Percentiles rank a stretch among this genome's conserved stretches.
These are phyloP conservation scores for Thalpophila matura DNA, from an alignment of 2,888 invertebrate species.

Conservation along the genomic window DNA sequence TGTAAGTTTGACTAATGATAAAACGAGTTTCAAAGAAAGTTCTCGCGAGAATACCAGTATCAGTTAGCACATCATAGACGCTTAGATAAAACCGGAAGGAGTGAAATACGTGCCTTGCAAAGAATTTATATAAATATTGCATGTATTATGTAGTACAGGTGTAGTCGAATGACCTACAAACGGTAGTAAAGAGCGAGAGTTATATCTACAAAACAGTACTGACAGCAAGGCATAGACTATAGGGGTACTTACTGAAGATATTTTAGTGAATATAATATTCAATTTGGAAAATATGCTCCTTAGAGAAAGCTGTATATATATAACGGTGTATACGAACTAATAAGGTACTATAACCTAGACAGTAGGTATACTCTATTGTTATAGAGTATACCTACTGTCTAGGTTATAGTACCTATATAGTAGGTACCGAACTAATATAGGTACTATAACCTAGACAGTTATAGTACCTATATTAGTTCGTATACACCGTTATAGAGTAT, in stretches of 20 bases:
- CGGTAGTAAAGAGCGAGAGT: background rate
- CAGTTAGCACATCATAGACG: slow-evolving; percentile 5
- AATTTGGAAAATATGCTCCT: background rate
- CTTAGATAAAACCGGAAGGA: slow-evolving; percentile 30
- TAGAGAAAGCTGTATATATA: background rate
- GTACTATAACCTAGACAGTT: too few species aligned
- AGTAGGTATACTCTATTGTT: too few species aligned
- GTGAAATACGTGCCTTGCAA: slow-evolving; percentile 12
- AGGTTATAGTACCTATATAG: too few species aligned
- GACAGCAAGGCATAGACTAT: too few species aligned
- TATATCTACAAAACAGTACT: slow-evolving; percentile 2
- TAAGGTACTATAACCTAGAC: too few species aligned
- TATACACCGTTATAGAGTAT: too few species aligned
- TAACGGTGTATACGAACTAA: too few species aligned
- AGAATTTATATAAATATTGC: slow-evolving; percentile 45
- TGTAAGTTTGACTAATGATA: slow-evolving; percentile 44
- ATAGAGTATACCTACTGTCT: too few species aligned
- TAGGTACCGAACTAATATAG: too few species aligned
- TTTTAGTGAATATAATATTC: too few species aligned
- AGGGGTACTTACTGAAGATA: too few species aligned
- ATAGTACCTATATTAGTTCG: too few species aligned
- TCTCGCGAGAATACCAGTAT: slow-evolving; percentile 23
- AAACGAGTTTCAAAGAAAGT: slow-evolving; percentile 46
- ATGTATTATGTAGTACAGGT: slow-evolving; percentile 7
- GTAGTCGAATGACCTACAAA: slow-evolving; percentile 28